These are phyloP conservation scores for Tigriopus californicus DNA, from an alignment of 2,888 invertebrate species.

Conservation along the genomic window DNA sequence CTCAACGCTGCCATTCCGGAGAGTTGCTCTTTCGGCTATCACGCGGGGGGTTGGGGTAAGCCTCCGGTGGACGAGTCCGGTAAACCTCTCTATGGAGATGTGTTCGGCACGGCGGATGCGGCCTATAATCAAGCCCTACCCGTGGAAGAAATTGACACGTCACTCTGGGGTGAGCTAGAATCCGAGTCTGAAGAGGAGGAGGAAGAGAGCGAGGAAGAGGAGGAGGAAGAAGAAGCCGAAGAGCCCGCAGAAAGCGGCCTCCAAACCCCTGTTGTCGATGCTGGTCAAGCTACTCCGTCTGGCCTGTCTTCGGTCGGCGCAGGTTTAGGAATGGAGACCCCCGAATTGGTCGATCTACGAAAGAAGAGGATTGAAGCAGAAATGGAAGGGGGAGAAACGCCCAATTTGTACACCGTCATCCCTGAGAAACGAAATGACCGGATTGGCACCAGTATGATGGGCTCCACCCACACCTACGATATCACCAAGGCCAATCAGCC, in stretches of 20 bases:
- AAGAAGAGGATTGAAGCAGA: conserved; percentile 91
- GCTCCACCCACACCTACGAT: conserved; percentile 93
- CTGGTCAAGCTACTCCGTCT: conserved; percentile 76
- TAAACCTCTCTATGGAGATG: conserved; percentile 93
- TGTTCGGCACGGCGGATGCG: conserved; percentile 55
- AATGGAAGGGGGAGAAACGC: conserved; percentile 86
- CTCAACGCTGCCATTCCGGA: conserved; percentile 96
- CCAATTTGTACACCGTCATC: conserved; percentile 71
- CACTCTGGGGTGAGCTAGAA: conserved; percentile 91
- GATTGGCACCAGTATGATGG: conserved; percentile 83
- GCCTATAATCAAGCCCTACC: conserved; percentile 14
- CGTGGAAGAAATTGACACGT: conserved; percentile 49
- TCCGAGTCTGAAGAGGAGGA: conserved; percentile 62
- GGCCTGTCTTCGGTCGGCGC: conserved; percentile 56
- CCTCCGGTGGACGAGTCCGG: conserved; percentile 97
- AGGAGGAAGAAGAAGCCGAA: conserved; percentile 33
- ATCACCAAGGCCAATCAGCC: conserved; percentile 37
- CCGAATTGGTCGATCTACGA: conserved; percentile 90
- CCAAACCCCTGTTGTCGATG: conserved; percentile 40
- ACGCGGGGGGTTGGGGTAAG: conserved; percentile 99
- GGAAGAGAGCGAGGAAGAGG: conserved; percentile 41
- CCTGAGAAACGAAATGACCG: conserved; percentile 84
- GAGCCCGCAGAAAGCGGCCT: conserved; percentile 30
- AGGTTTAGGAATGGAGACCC: conserved; percentile 83
- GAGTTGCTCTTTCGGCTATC: conserved; percentile 91